Conservation (phyloP, 2,888 invertebrate genomes). For the Lymantria monacha region DNA sequence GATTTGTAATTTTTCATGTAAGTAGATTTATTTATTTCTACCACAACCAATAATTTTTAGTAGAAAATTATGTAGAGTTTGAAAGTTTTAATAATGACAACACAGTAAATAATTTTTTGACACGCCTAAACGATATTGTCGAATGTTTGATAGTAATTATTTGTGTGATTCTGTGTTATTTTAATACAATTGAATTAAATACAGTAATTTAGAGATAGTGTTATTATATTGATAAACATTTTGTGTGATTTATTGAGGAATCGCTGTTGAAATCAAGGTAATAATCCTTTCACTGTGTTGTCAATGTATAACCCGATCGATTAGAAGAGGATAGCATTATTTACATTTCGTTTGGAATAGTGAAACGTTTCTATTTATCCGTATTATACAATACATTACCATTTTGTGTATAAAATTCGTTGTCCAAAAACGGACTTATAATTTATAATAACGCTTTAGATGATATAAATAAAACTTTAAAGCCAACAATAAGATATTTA, state of each 20-base stretch:
- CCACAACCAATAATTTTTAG: neutral
- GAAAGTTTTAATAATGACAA: slow-evolving; percentile 4
- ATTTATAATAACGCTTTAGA: no score
- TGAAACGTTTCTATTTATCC: neutral
- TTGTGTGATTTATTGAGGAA: slow-evolving; percentile 7
- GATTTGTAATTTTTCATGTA: no score
- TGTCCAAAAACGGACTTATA: no score
- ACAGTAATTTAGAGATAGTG: slow-evolving; percentile 8
- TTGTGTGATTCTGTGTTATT: slow-evolving; percentile 8
- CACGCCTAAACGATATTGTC: slow-evolving; percentile 22
- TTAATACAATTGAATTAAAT: slow-evolving; percentile 15
- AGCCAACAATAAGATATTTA: no score
- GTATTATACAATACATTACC: neutral
- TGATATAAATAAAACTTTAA: no score
- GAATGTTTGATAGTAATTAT: slow-evolving; percentile 13
- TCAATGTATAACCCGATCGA: slow-evolving; percentile 19
- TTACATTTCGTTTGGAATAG: neutral
- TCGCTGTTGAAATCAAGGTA: slow-evolving; percentile 20
- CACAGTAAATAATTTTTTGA: slow-evolving; percentile 26
- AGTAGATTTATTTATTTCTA: no score
- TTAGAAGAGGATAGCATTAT: neutral
- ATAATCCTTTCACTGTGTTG: slow-evolving; percentile 17
- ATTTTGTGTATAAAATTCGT: neutral
- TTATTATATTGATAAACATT: slow-evolving; percentile 1
- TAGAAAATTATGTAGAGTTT: neutral